Conservation (phyloP, 1,140 invertebrate species). For the Maconellicoccus hirsutus region DNA sequence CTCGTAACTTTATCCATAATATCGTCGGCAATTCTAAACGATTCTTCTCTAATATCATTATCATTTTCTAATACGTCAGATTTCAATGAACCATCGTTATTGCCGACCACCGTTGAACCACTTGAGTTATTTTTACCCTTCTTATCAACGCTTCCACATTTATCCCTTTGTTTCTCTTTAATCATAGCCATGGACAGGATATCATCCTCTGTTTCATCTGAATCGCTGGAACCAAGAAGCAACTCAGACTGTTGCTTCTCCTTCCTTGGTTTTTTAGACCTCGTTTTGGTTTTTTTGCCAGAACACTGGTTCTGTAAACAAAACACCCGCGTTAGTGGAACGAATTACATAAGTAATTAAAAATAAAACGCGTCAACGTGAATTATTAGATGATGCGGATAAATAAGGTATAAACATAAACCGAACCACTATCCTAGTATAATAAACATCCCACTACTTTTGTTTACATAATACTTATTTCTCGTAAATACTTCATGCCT, state of each 20-base stretch:
- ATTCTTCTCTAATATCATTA: conserved; percentile 16
- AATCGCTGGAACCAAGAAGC: conserved; percentile 17
- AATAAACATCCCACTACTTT: background rate
- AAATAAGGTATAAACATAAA: too few relatives aligned
- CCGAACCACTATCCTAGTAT: background rate
- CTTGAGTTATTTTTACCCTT: conserved; percentile 16
- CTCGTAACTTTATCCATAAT: conserved; percentile 7
- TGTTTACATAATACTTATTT: background rate
- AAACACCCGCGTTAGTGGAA: background rate
- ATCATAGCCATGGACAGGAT: conserved; percentile 21
- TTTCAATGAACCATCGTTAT: conserved; percentile 16
- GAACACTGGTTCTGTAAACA: background rate
- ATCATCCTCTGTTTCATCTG: conserved; percentile 14
- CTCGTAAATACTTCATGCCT: background rate
- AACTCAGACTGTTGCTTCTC: conserved; percentile 19
- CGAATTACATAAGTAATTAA: too few relatives aligned
- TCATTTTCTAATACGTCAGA: background rate
- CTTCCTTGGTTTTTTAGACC: background rate
- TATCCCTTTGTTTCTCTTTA: conserved; percentile 16
- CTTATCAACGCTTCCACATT: conserved; percentile 11
- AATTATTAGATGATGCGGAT: too few relatives aligned
- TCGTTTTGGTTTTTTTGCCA: conserved; percentile 9
- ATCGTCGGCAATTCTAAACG: conserved; percentile 13
- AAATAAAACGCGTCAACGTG: too few relatives aligned
- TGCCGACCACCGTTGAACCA: background rate